Conservation (phyloP, 2,113 vertebrate genomes). For the Ovis canadensis region DNA sequence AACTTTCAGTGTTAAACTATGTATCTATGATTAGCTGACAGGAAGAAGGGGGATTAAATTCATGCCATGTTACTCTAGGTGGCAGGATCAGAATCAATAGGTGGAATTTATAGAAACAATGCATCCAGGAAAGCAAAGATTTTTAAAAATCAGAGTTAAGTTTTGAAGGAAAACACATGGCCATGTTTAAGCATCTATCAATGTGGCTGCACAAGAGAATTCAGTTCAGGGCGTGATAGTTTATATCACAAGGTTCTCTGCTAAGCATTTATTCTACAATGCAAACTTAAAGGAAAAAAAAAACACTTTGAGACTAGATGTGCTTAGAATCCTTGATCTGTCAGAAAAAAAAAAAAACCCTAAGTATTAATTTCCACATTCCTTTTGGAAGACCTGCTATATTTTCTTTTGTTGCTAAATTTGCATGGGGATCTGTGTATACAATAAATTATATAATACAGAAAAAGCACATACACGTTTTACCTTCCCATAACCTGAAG, state of each 20-base stretch:
- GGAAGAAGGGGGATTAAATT: background rate
- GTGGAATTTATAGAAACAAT: background rate
- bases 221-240: background rate
- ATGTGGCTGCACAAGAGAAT: background rate
- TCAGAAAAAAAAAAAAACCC: background rate
- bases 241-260: background rate
- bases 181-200: background rate
- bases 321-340: background rate
- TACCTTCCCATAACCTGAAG: background rate
- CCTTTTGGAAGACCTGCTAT: background rate
- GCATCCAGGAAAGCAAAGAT: background rate
- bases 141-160: background rate
- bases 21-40: background rate
- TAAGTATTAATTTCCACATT: background rate
- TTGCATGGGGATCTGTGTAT: background rate
- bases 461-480: background rate
- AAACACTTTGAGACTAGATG: background rate
- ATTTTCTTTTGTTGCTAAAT: constrained; percentile 11
- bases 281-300: background rate
- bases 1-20: background rate
- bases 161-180: background rate
- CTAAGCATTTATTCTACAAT: background rate
- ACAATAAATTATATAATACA: background rate
- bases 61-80: background rate
- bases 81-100: background rate